Evolutionary conservation across 2,888 invertebrate genomes (phyloP).

Genomic region (Tillus elongatus): DNA sequence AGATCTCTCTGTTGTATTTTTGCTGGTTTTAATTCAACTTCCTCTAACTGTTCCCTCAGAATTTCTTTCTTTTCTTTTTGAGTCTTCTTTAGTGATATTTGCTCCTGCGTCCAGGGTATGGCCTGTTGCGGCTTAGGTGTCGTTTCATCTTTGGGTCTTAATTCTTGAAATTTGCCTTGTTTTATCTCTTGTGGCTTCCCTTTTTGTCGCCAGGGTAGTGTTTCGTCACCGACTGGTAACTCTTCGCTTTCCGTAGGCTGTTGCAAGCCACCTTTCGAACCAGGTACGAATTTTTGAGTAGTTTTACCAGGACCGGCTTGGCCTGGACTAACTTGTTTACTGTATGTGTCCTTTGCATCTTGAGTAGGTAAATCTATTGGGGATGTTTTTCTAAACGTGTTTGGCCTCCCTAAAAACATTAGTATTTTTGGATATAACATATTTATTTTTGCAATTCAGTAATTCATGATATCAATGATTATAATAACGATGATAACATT

Average conservation of each 20-base stretch:
- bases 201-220: conserved; percentile 45
- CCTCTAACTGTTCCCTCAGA: conserved; percentile 35
- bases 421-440: too few relatives aligned
- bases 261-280: conserved; percentile 29
- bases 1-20: conserved; percentile 12
- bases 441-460: too few relatives aligned
- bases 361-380: conserved; percentile 36
- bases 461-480: too few relatives aligned
- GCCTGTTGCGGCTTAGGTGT: conserved; percentile 27
- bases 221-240: conserved; percentile 47
- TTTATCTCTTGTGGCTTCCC: conserved; percentile 24
- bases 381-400: conserved; percentile 41
- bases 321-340: too few relatives aligned
- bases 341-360: conserved; percentile 28
- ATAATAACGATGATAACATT: too few relatives aligned
- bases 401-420: conserved; percentile 48
- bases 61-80: conserved; percentile 33
- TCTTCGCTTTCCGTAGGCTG: conserved; percentile 40
- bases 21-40: conserved; percentile 47
- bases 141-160: conserved; percentile 27
- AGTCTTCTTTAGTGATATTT: conserved; percentile 42
- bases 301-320: conserved; percentile 36
- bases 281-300: conserved; percentile 27
- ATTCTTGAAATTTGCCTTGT: conserved; percentile 13
- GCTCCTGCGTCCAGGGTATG: conserved; percentile 52